These are phyloP conservation scores for Tympanuchus pallidicinctus DNA, from an alignment of 2,113 vertebrate species.

Conservation along the genomic window DNA sequence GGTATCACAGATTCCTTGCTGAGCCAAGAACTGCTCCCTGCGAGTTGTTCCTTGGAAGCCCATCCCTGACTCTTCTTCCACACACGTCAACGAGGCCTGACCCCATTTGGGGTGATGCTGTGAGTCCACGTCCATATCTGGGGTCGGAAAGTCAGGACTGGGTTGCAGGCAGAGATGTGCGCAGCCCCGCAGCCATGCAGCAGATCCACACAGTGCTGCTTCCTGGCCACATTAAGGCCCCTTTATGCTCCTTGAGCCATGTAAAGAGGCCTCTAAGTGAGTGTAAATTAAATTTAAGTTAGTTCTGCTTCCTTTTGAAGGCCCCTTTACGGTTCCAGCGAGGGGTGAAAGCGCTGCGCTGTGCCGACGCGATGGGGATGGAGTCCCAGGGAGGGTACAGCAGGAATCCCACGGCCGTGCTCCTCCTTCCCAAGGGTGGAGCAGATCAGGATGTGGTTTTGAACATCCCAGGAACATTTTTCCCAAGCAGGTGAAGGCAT, in stretches of 20 bases:
- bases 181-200: neutral
- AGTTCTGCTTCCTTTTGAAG: slow-evolving; percentile 43
- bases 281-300: slow-evolving; percentile 52
- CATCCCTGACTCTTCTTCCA: neutral
- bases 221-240: slow-evolving; percentile 20
- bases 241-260: slow-evolving; percentile 1
- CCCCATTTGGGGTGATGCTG: neutral
- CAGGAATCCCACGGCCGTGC: neutral
- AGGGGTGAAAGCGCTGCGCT: neutral
- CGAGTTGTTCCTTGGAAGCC: neutral
- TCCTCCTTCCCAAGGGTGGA: too few species aligned
- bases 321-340: neutral
- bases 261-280: slow-evolving; percentile 51
- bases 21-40: neutral
- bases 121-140: rapidly evolving
- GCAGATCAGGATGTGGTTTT: rapidly evolving
- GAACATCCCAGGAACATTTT: neutral
- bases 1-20: neutral
- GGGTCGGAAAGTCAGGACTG: neutral
- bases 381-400: rapidly evolving
- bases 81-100: neutral
- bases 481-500: neutral
- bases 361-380: neutral
- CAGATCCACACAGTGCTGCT: neutral
- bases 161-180: neutral